Percentiles rank a stretch among this genome's conserved stretches.
Conservation (phyloP, 2,113 vertebrate species). For the Crotophaga sulcirostris region DNA sequence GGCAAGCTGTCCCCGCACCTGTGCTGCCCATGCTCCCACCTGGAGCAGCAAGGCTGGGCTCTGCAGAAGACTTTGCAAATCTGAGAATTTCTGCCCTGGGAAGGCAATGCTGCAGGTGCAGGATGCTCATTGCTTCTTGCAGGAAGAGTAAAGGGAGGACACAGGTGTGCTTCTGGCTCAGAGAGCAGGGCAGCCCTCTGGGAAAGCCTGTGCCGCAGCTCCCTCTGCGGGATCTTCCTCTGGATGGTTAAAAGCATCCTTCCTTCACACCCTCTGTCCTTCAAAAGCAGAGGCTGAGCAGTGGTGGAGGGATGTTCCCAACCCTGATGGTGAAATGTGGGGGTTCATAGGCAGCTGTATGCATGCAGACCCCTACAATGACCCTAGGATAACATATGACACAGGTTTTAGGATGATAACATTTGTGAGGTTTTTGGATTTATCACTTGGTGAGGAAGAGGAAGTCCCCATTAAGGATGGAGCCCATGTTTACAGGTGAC, state of each 20-base stretch:
- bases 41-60: neutral
- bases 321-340: rapidly evolving
- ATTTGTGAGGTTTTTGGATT: neutral
- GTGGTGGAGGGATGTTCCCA: neutral
- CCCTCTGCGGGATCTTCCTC: neutral
- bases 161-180: neutral
- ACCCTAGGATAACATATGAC: neutral
- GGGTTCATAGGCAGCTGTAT: rapidly evolving
- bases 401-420: neutral
- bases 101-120: neutral
- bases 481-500: neutral
- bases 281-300: neutral
- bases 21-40: rapidly evolving
- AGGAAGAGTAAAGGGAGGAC: neutral
- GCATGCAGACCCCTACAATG: rapidly evolving
- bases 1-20: neutral
- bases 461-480: neutral
- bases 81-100: neutral
- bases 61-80: neutral
- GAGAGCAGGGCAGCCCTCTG: neutral
- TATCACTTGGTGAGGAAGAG: neutral
- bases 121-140: neutral
- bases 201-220: neutral
- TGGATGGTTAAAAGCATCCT: neutral
- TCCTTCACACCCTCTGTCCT: rapidly evolving